Evolutionary conservation across 64 coral and sea anemone genomes (phyloP).

Genomic region (Exaiptasia diaphana): DNA sequence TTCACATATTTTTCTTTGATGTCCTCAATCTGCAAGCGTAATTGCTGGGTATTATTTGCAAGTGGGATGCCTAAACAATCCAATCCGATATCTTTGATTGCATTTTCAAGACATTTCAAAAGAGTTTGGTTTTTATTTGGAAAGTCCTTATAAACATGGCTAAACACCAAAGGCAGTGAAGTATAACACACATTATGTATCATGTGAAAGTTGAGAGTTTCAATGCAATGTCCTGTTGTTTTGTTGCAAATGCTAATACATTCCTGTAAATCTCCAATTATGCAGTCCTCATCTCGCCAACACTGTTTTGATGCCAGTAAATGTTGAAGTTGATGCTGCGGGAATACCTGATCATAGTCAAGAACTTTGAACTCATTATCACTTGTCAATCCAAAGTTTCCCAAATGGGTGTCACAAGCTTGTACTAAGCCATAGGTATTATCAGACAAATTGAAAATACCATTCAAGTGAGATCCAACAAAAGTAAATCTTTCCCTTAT

Average conservation of each 20-base stretch:
- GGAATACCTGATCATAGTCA: background rate
- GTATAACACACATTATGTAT: background rate
- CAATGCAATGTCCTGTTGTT: background rate
- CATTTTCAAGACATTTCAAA: conserved; percentile 4
- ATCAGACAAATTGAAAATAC: conserved; percentile 36
- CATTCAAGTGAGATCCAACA: conserved; percentile 51
- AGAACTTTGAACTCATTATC: background rate
- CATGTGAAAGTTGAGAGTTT: background rate
- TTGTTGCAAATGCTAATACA: background rate
- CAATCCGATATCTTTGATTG: background rate
- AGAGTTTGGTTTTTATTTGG: background rate
- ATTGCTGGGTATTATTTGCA: too few relatives aligned
- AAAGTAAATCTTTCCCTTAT: conserved; percentile 58
- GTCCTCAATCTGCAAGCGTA: too few relatives aligned
- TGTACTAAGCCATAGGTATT: conserved; percentile 73
- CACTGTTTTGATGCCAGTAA: background rate
- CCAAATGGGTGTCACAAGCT: conserved; percentile 76
- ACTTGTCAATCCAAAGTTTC: conserved; percentile 80
- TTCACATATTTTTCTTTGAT: too few relatives aligned
- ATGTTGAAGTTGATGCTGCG: background rate
- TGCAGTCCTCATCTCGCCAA: background rate
- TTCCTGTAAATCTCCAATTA: background rate
- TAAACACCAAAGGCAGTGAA: too few relatives aligned
- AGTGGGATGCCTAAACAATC: too few relatives aligned
- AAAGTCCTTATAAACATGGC: too few relatives aligned